Percentiles rank a stretch among this genome's conserved stretches.
phyloP scores from a whole-genome alignment of 2,888 invertebrate genomes.

The Campoplex nolae region DNA sequence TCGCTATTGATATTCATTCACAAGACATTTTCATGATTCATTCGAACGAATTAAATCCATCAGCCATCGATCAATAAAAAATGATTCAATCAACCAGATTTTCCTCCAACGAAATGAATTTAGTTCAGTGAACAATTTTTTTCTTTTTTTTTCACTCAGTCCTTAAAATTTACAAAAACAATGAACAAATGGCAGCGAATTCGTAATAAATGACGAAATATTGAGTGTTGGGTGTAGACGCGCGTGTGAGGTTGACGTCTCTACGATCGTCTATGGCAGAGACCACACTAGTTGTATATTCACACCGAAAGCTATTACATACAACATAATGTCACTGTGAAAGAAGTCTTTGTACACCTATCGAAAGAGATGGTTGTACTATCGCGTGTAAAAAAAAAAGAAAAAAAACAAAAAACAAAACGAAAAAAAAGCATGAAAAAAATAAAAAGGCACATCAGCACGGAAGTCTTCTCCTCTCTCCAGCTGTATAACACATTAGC shows the following conservation, averaged over 20 bases:
- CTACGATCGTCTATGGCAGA: slow-evolving; percentile 54
- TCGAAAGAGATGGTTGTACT: slow-evolving; percentile 42
- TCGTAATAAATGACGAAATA: not conserved
- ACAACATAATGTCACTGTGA: slow-evolving; percentile 76
- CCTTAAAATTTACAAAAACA: not conserved
- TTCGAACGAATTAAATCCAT: too few species aligned
- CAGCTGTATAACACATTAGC: slow-evolving; percentile 81
- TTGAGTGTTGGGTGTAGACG: not conserved
- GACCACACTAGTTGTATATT: slow-evolving; percentile 68
- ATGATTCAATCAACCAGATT: too few species aligned
- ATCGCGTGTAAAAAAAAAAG: slow-evolving; percentile 27
- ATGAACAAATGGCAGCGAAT: not conserved
- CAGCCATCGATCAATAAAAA: too few species aligned
- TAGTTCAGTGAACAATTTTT: too few species aligned
- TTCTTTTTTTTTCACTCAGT: too few species aligned
- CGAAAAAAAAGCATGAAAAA: not conserved
- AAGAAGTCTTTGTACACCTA: slow-evolving; percentile 78
- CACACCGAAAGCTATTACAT: slow-evolving; percentile 69
- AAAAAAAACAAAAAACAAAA: slow-evolving; percentile 1
- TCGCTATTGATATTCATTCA: too few species aligned
- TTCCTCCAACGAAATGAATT: too few species aligned
- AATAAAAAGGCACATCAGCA: slow-evolving; percentile 69
- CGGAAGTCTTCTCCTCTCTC: slow-evolving; percentile 76
- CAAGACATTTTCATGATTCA: too few species aligned
- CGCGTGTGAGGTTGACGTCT: slow-evolving; percentile 67